phyloP scores from a whole-genome alignment of 1,140 invertebrate genomes.

The Pseudomyrmex pallidus region DNA sequence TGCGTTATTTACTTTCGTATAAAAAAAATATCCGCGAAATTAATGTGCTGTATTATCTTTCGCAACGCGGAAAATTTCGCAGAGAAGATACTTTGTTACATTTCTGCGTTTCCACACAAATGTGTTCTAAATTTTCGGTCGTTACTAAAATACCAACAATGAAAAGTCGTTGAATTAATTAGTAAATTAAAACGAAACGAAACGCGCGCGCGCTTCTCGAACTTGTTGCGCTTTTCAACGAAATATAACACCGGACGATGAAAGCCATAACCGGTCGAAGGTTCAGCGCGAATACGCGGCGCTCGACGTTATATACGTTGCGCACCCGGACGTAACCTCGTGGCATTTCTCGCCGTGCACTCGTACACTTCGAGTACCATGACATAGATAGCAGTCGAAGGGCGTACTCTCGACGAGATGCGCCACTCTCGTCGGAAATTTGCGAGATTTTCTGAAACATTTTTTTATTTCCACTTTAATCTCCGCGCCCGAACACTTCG shows the following conservation, averaged over 20 bases:
- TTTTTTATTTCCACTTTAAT: conserved; percentile 39
- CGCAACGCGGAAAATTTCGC: not conserved
- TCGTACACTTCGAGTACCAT: conserved; percentile 47
- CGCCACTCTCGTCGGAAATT: conserved; percentile 27
- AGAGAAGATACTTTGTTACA: no score
- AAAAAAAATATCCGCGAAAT: not conserved
- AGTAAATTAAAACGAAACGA: not conserved
- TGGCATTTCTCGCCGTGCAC: conserved; percentile 66
- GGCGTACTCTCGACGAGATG: conserved; percentile 32
- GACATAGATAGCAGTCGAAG: conserved; percentile 49
- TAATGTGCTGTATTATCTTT: not conserved
- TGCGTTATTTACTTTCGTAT: not conserved
- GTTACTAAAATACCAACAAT: not conserved
- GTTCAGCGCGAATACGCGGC: not conserved
- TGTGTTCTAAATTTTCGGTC: not conserved
- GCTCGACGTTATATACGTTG: conserved; percentile 26
- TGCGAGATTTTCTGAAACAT: not conserved
- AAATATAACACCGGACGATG: not conserved
- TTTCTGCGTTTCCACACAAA: not conserved
- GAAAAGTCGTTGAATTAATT: not conserved
- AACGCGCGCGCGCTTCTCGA: no score
- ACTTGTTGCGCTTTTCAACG: conserved; percentile 32
- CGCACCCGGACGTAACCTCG: conserved; percentile 69
- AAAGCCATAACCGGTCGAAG: conserved; percentile 34
- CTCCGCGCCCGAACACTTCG: not conserved